Conservation (phyloP, 92 coral and sea anemone species). For the Meandrina meandrites region DNA sequence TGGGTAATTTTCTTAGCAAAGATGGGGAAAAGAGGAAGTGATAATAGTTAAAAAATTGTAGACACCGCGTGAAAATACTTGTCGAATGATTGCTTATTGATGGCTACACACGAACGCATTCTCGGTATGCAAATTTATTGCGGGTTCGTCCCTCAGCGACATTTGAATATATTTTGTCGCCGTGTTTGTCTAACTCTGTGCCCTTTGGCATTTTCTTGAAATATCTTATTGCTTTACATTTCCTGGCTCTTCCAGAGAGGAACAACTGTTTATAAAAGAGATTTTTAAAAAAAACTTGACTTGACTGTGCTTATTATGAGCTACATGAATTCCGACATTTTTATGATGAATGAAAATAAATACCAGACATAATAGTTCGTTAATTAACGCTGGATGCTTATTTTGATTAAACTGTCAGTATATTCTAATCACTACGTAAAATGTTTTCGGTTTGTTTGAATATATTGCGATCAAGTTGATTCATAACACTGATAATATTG, state of each 20-base stretch:
- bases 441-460: not conserved
- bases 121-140: constrained; percentile 42
- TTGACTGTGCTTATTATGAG: not conserved
- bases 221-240: not conserved
- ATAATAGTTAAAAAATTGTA: constrained; percentile 8
- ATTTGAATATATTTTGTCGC: constrained; percentile 13
- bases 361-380: not conserved
- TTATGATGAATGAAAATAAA: not conserved
- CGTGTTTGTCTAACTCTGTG: not conserved
- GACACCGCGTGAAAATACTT: constrained; percentile 27
- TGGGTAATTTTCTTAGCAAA: not conserved
- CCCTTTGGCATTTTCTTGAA: constrained; percentile 10
- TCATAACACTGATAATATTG: not conserved
- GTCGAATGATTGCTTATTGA: constrained; percentile 10
- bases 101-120: not conserved
- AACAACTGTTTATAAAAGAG: not conserved
- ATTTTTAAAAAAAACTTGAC: not conserved
- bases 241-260: not conserved
- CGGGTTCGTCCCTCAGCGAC: constrained; percentile 45
- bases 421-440: not conserved
- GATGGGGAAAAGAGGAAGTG: constrained; percentile 2
- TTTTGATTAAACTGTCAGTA: not conserved
- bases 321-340: not conserved
- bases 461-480: not conserved
- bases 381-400: not conserved